Conservation (phyloP, 2,888 invertebrate species). For the Mythimna albipuncta region DNA sequence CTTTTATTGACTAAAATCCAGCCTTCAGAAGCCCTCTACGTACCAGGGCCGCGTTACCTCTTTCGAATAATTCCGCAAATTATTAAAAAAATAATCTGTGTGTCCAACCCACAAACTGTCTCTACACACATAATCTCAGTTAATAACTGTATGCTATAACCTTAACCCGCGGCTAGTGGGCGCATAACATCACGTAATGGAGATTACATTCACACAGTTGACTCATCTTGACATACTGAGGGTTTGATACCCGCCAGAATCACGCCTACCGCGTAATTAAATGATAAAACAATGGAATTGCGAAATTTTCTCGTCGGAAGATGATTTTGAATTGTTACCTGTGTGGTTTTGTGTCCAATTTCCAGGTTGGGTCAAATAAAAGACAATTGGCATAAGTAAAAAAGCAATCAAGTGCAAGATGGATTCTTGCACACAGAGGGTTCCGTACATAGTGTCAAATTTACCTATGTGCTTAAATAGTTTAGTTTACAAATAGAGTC, state of each 20-base stretch:
- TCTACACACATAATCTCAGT: background rate
- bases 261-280: constrained; percentile 43
- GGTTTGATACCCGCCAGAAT: background rate
- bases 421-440: no score
- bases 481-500: no score
- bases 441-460: no score
- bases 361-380: background rate
- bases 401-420: no score
- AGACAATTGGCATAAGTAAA: no score
- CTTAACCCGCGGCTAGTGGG: constrained; percentile 50
- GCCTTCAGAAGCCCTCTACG: no score
- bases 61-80: no score
- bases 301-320: constrained; percentile 24
- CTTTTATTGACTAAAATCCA: no score
- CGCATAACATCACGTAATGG: constrained; percentile 59
- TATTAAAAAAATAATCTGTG: background rate
- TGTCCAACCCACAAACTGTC: constrained; percentile 18
- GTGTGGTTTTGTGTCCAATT: background rate
- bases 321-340: background rate
- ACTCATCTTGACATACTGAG: constrained; percentile 50
- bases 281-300: constrained; percentile 39
- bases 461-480: no score
- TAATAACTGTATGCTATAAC: constrained; percentile 29
- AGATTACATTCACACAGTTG: constrained; percentile 46
- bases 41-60: no score